Base-by-base conservation (phyloP, 92 coral and sea anemone species). In the Epizoanthus rinbou region DNA sequence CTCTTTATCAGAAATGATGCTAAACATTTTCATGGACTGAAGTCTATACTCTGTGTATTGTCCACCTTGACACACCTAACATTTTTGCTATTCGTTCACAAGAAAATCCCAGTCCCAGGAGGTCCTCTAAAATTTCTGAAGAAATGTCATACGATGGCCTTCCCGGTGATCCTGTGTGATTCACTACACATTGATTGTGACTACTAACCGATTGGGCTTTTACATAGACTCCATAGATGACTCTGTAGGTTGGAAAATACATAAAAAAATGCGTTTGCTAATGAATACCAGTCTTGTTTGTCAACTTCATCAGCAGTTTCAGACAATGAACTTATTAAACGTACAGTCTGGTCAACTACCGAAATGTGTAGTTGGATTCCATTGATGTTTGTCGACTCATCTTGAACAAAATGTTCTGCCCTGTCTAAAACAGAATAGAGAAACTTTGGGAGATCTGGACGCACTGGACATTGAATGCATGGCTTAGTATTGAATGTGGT, bases 51-150 rank as follows among this genome's bases (percentile, higher is more conserved):
- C 71, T 37, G 62, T 50, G 39, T 23, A 73, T 58, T 10, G 78
- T 52, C 78, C 39, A n/a, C 60, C 35, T 28, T 21, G 78, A 73
- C 78, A 22, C 78, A 21, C 78, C 62, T 37, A 73, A 23, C 57
- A 37, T 70, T 15, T 23, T 18, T 3, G 75, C 57, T 17, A 70
- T 39, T 41, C 57, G n/a, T 41, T n/a, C 21, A 41, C 75, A 73
- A 52, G 78, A 22, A 15, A 73, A 72, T 6, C 63, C 65, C 50
- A 74, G 45, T 25, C 80, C 80, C 50, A 56, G 35, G 35, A 74
- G 66, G 66, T 74, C 80, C 17, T 54, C 65, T 15, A 74, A 31
- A 57, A 74, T 22, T 28, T 74, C 80, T 9, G 79, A 53, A 74
- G 64, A 74, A 74, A 52, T 74, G 14, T 52, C 64, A 54, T n/a